Base-by-base conservation (phyloP, 2,888 invertebrate species). In the Slavum lentiscoides region DNA sequence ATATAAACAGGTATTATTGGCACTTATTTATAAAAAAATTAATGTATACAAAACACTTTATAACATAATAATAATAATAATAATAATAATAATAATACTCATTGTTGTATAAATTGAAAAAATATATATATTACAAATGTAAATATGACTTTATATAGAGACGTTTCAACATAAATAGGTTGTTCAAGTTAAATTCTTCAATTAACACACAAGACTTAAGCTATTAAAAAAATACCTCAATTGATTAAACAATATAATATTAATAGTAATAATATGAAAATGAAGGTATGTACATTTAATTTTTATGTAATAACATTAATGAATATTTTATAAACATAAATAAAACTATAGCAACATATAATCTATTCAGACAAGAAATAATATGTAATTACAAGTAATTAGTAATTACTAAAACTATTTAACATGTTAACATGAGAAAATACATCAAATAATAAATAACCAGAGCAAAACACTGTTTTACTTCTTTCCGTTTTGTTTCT, bases 401-500 rank as follows among this genome's bases (percentile, higher is more conserved):
- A n/a, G n/a, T 61, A 7, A 43, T 9, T 61, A 23, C 13, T 13
- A 23, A 7, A 49, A 68, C 21, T 43, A 68, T 11, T 43, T 66
- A 66, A 67, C 43, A 67, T 43, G 15, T 67, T 21, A 67, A 43
- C 13, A 49, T 9, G 7, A 67, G 23, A 61, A 21, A 59, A 68
- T 17, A 49, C 0, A 69, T 30, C 23, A 49, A 66, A 66, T 39
- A 66, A 67, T 21, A 19, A 49, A 49, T 67, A 67, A 67, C 7
- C 21, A 43, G 1, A 43, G 43, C 43, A 43, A 61, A 70, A 62
- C 62, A 37, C 37, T 21, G 61, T 70, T 70, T 55, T 62, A 77
- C 77, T 69, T 77, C 62, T 77, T 53, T 61, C 9, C 43, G 6
- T 43, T 43, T 43, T 69, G 77, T 80, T 77, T 69, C 19, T 70